phyloP scores from a whole-genome alignment of 2,888 invertebrate genomes.

The Callimorpha dominula region DNA sequence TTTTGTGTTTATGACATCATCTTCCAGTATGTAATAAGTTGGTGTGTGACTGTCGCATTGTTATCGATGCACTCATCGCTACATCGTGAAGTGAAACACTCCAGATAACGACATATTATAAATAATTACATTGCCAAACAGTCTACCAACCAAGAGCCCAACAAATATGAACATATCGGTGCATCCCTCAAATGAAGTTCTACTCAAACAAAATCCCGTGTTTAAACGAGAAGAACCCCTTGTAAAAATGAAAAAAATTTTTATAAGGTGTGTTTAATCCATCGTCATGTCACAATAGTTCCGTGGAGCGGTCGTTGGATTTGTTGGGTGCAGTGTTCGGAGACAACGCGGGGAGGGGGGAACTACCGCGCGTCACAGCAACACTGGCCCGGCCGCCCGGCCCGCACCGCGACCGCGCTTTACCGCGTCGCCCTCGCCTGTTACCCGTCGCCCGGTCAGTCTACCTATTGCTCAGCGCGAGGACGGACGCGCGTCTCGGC shows the following conservation, averaged over 20 bases:
- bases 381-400: constrained; percentile 48
- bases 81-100: constrained; percentile 64
- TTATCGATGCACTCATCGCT: constrained; percentile 70
- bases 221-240: constrained; percentile 64
- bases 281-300: constrained; percentile 72
- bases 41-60: constrained; percentile 53
- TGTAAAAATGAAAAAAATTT: constrained; percentile 73
- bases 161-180: constrained; percentile 61
- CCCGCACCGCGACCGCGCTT: constrained; percentile 48
- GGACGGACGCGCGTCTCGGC: constrained; percentile 55
- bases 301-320: constrained; percentile 70
- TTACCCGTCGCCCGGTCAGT: constrained; percentile 62
- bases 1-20: constrained; percentile 44
- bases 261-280: constrained; percentile 72
- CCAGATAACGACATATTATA: constrained; percentile 69
- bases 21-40: constrained; percentile 31
- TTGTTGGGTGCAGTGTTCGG: constrained; percentile 71
- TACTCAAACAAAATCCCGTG: constrained; percentile 60
- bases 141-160: constrained; percentile 55
- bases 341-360: constrained; percentile 54
- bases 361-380: constrained; percentile 66
- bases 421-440: constrained; percentile 40
- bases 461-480: constrained; percentile 61
- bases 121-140: constrained; percentile 66
- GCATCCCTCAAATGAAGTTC: constrained; percentile 69